Conservation (phyloP, 2,797 vertebrate species). For the Mycteria americana region DNA sequence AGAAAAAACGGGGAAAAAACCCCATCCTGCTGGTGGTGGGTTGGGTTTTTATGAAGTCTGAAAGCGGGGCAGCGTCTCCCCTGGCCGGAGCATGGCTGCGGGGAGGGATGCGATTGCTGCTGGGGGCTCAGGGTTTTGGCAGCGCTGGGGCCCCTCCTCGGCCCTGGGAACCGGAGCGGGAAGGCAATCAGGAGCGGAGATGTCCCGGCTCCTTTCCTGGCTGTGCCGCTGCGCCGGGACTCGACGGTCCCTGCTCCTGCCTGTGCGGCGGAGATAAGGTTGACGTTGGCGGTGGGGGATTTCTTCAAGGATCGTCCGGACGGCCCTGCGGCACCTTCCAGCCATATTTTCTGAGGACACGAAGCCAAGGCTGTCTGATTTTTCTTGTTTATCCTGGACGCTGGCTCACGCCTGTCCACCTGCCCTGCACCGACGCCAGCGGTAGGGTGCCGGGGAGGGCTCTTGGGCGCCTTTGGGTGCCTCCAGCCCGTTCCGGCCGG, state of each 20-base stretch:
- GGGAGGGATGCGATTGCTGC: background rate
- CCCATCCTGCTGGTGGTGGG: background rate
- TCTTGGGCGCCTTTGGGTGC: background rate
- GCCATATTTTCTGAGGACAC: accelerated
- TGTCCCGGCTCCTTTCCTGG: background rate
- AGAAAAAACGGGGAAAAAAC: background rate
- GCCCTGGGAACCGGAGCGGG: background rate
- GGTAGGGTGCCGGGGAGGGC: background rate
- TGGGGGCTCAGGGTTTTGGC: accelerated
- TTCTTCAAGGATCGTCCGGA: background rate
- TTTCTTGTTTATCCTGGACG: accelerated
- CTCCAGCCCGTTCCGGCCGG: accelerated
- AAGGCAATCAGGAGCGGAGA: accelerated
- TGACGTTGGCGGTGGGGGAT: accelerated
- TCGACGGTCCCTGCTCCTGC: background rate
- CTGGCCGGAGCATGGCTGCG: accelerated
- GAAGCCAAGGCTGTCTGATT: background rate
- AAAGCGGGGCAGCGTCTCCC: background rate
- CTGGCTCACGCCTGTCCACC: background rate
- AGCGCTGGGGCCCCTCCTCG: background rate
- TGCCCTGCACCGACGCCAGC: accelerated
- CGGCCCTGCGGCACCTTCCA: background rate
- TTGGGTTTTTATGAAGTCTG: background rate
- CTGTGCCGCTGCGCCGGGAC: accelerated
- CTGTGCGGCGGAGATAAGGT: accelerated